Conservation (phyloP, 2,113 vertebrate species). For the Mus spicilegus region DNA sequence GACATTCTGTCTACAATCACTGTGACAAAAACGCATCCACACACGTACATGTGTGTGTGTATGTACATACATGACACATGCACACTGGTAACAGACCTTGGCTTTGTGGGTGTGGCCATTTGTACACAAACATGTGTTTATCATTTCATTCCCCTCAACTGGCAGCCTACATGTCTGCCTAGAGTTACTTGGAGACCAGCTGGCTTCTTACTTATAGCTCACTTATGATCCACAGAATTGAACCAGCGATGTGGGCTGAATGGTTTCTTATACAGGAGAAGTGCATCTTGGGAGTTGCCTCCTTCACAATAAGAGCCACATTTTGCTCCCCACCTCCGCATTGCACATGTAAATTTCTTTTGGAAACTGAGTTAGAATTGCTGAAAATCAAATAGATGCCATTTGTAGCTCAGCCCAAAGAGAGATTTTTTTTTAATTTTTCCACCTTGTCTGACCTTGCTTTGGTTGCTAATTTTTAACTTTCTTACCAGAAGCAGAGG, state of each 20-base stretch:
- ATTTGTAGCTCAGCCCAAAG: not conserved
- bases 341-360: not conserved
- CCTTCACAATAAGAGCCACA: constrained; percentile 5
- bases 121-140: constrained; percentile 19
- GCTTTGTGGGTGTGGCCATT: not conserved
- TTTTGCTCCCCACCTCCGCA: not conserved
- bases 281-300: not conserved
- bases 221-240: constrained; percentile 44
- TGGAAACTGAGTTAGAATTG: constrained; percentile 26
- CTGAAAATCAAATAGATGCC: constrained; percentile 23
- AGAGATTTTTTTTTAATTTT: not conserved
- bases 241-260: not conserved
- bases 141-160: constrained; percentile 54
- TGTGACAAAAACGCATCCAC: not conserved
- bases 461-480: constrained; percentile 30
- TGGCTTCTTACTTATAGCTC: constrained; percentile 49
- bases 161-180: constrained; percentile 41
- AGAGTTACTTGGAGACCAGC: constrained; percentile 12
- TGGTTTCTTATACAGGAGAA: constrained; percentile 29
- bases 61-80: not conserved
- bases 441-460: not conserved
- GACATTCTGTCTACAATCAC: constrained; percentile 44
- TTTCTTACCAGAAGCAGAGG: constrained; percentile 25
- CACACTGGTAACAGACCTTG: constrained; percentile 9
- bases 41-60: not conserved